phyloP scores from a whole-genome alignment of 2,888 invertebrate genomes.

The Artemia sp. region DNA sequence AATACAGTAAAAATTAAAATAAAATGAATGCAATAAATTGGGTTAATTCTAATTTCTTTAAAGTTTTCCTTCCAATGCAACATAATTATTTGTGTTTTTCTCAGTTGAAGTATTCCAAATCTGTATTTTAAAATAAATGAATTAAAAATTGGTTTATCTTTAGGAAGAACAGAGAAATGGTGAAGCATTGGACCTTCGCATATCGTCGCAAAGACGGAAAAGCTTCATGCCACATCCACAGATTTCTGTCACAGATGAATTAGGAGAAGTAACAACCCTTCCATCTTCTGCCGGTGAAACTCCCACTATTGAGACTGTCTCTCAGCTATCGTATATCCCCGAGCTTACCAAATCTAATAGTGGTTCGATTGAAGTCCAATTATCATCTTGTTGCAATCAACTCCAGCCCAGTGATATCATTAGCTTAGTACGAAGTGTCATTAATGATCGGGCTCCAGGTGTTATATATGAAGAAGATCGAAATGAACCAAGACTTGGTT shows the following conservation, averaged over 20 bases:
- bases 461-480: slow-evolving; percentile 19
- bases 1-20: too few relatives aligned
- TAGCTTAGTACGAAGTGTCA: slow-evolving; percentile 54
- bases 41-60: too few relatives aligned
- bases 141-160: not conserved
- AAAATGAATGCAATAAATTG: too few relatives aligned
- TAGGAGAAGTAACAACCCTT: slow-evolving; percentile 40
- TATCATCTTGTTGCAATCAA: slow-evolving; percentile 61
- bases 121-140: too few relatives aligned
- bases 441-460: slow-evolving; percentile 47
- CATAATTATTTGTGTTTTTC: too few relatives aligned
- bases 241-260: slow-evolving; percentile 77
- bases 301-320: not conserved
- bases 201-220: not conserved
- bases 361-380: slow-evolving; percentile 48
- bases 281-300: slow-evolving; percentile 20
- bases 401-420: slow-evolving; percentile 60
- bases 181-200: slow-evolving; percentile 2
- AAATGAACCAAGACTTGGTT: slow-evolving; percentile 29
- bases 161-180: slow-evolving; percentile 9
- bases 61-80: too few relatives aligned
- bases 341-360: slow-evolving; percentile 31
- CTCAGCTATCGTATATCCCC: not conserved
- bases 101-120: too few relatives aligned
- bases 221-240: slow-evolving; percentile 44